Percentiles rank a stretch among this genome's conserved stretches.
Conservation (phyloP, 53 echinoderm and acorn worm genomes). For the Temnopleurus reevesii region DNA sequence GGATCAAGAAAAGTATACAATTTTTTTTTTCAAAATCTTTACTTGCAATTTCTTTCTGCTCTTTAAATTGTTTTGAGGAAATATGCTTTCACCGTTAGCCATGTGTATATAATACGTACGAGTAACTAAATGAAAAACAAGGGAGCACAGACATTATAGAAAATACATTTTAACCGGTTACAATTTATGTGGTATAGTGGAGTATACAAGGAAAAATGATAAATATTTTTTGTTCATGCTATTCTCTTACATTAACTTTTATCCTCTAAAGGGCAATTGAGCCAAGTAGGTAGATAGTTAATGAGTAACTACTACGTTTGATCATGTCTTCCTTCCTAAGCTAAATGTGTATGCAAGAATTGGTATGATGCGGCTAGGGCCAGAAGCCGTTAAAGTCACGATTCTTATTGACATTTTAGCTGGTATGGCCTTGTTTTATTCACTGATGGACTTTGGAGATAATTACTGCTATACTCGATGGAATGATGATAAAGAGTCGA, state of each 20-base stretch:
- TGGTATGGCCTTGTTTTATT: background rate
- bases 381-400: background rate
- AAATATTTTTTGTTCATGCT: background rate
- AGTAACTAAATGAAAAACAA: too few species aligned
- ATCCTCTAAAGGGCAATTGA: constrained; percentile 12
- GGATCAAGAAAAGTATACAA: too few species aligned
- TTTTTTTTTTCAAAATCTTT: too few species aligned
- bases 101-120: too few species aligned
- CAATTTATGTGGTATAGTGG: too few species aligned
- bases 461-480: background rate
- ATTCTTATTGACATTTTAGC: constrained; percentile 9
- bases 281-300: background rate
- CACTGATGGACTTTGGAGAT: background rate
- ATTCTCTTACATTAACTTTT: background rate
- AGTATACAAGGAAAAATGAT: too few species aligned
- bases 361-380: background rate
- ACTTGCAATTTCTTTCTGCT: too few species aligned
- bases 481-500: background rate
- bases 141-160: too few species aligned
- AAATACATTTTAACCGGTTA: too few species aligned
- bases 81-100: too few species aligned
- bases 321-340: background rate
- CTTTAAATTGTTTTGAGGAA: too few species aligned
- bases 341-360: background rate
- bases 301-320: constrained; percentile 1